Base-by-base conservation (phyloP, 2,113 vertebrate genomes). In the Andinoacara biseriatus region DNA sequence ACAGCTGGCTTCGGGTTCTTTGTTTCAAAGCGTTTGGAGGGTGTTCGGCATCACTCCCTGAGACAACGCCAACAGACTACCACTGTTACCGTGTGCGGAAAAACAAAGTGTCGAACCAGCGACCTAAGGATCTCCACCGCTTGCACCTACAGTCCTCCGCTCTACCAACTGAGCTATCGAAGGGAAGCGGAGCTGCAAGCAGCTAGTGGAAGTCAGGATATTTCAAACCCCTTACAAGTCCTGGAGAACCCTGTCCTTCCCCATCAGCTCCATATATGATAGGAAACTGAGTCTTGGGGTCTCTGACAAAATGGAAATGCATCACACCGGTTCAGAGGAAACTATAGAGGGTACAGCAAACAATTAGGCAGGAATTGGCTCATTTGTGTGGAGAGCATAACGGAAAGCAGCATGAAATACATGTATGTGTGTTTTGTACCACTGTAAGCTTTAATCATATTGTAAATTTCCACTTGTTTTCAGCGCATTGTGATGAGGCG, bases 321-420 rank as follows among this genome's bases (percentile, higher is more conserved):
- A 4, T 46, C 38, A 24, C n/a, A 43, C 62, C 18, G 63, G 8
- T 4, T 67, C 38, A 46, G 9, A 29, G 15, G 49, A 49, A 69
- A 69, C 40, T 24, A 46, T 7, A 4, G 24, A 0, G 0, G 40
- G 15, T 46, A 26, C 0, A 67, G 22, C 63, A 26, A 46, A 17
- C 62, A 2, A 26, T 26, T 26, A 26, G 3, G 7, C 49, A 52
- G 49, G 0, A 17, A 24, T 29, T 2, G 63, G 5, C 15, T 67
- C 40, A 18, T 1, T 49, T 24, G 63, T 52, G 40, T 5, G 13
- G 40, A 1, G 17, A 52, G 49, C 17, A 9, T 46, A 67, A 67
- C 0, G 5, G 46, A 49, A 7, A 52, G 43, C 1, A 29, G 65
- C 13, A 18, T 52, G 65, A 72, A 13, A 31, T 20, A 31, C 13